These are phyloP conservation scores for Onychomys leucogaster DNA, from an alignment of 2,797 vertebrate species.

Conservation along the genomic window DNA sequence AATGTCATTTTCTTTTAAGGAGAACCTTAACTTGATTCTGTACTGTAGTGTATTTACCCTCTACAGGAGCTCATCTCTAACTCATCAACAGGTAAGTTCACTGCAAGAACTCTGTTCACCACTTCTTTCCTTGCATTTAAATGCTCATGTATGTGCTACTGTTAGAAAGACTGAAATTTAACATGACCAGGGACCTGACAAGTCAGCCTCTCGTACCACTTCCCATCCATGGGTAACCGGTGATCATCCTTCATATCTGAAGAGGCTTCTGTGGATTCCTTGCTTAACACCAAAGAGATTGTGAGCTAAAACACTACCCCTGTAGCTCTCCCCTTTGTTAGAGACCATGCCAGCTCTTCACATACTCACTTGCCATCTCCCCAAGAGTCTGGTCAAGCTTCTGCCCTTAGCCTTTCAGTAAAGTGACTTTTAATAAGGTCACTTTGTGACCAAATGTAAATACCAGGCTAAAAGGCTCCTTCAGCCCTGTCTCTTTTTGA, in stretches of 20 bases:
- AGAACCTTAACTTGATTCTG: not conserved
- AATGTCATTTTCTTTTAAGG: not conserved
- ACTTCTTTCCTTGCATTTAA: not conserved
- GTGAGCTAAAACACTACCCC: not conserved
- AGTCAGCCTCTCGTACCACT: not conserved
- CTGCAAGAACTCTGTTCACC: not conserved
- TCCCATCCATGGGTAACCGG: not conserved
- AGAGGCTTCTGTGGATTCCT: not conserved
- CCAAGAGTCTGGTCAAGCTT: not conserved
- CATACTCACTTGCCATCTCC: not conserved
- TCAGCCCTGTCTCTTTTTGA: conserved; percentile 24
- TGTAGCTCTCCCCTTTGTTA: not conserved
- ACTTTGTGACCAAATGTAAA: conserved; percentile 68
- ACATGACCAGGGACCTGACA: not conserved
- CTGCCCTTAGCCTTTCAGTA: conserved; percentile 42
- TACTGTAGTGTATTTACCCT: not conserved
- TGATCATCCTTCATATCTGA: not conserved
- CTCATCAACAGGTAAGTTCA: not conserved
- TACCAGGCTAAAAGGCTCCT: conserved; percentile 57
- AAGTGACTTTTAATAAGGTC: conserved; percentile 74
- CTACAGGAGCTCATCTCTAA: not conserved
- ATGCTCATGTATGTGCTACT: not conserved
- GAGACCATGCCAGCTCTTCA: not conserved
- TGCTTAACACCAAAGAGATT: not conserved
- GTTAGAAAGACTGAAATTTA: conserved; percentile 5